Evolutionary conservation across 2,113 vertebrate species (phyloP).

Genomic region (Leptosomus discolor): DNA sequence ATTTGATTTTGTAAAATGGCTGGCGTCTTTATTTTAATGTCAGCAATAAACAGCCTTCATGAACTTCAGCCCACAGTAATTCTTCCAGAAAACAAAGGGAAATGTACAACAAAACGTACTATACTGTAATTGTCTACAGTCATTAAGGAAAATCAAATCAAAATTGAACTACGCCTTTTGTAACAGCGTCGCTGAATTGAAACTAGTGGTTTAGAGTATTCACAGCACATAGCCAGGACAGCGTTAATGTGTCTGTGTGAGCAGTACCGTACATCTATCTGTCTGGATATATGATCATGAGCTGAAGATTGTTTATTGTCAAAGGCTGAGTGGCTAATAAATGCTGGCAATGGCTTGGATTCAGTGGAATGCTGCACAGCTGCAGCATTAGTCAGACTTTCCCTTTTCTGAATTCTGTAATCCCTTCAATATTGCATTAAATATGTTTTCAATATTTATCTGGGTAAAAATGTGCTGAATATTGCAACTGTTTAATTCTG

Average conservation of each 20-base stretch:
- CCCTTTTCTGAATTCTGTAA: slow-evolving; percentile 75
- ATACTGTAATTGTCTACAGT: not conserved
- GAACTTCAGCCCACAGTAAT: not conserved
- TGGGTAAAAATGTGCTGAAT: slow-evolving; percentile 79
- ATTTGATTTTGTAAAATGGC: not conserved
- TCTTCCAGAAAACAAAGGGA: not conserved
- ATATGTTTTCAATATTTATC: slow-evolving; percentile 82
- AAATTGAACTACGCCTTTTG: not conserved
- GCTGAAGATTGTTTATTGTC: slow-evolving; percentile 71
- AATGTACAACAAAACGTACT: not conserved
- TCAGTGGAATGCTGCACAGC: slow-evolving; percentile 68
- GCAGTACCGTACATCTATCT: not conserved
- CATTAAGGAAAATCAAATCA: not conserved
- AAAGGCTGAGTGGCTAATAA: slow-evolving; percentile 70
- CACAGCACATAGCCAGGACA: not conserved
- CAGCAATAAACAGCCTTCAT: not conserved
- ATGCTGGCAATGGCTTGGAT: slow-evolving; percentile 65
- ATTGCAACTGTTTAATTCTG: slow-evolving; percentile 72
- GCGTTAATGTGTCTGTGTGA: slow-evolving; percentile 19
- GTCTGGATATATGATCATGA: slow-evolving; percentile 39
- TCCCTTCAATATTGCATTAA: slow-evolving; percentile 79
- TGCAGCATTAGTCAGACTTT: slow-evolving; percentile 78
- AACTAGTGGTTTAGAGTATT: not conserved
- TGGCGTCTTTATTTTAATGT: not conserved
- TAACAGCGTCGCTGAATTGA: not conserved